Percentiles rank a stretch among this genome's conserved stretches.
These are phyloP conservation scores for Trematomus loennbergii DNA, from an alignment of 2,113 vertebrate species.

Conservation along the genomic window DNA sequence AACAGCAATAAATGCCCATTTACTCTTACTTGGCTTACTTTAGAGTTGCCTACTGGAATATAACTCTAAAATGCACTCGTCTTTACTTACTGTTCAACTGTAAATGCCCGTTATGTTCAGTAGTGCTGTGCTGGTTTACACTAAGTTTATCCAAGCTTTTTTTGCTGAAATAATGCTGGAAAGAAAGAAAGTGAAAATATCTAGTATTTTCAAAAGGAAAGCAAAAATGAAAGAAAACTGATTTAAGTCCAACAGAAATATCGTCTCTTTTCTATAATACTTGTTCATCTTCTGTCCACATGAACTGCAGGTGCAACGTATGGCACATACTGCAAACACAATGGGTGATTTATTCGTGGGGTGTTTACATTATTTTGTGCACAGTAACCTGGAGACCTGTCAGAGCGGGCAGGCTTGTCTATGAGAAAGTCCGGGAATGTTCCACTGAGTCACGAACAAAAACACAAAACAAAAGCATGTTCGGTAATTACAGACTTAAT, in stretches of 20 bases:
- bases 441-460: conserved; percentile 55
- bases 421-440: conserved; percentile 56
- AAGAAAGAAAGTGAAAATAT: neutral
- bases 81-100: too few relatives aligned
- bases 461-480: conserved; percentile 58
- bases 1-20: neutral
- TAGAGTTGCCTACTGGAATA: neutral
- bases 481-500: conserved; percentile 47
- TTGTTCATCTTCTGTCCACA: neutral
- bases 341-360: neutral
- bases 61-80: too few relatives aligned
- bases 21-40: neutral
- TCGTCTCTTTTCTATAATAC: neutral
- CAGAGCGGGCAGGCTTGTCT: conserved; percentile 27
- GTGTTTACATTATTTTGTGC: conserved; percentile 18
- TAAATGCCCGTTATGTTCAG: too few relatives aligned
- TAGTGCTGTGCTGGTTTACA: too few relatives aligned
- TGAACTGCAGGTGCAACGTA: conserved; percentile 18
- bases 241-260: neutral
- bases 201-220: neutral
- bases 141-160: neutral
- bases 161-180: neutral
- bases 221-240: neutral
- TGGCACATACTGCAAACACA: neutral
- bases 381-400: conserved; percentile 32